Base-by-base conservation (phyloP, 2,113 vertebrate species). In the Polyodon spathula region DNA sequence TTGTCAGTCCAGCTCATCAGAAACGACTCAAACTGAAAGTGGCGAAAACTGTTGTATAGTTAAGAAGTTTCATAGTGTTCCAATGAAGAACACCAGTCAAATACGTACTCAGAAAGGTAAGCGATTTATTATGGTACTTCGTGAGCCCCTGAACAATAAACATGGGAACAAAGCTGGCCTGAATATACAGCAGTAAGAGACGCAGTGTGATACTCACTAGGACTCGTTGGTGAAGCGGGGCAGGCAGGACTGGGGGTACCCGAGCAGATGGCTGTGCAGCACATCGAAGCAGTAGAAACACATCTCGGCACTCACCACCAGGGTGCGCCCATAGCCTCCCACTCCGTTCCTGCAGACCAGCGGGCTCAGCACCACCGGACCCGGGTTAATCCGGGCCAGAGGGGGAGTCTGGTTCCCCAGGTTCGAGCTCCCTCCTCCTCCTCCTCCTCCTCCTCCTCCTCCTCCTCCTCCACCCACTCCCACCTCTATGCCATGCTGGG, bases 261-360 rank as follows among this genome's bases (percentile, higher is more conserved):
- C 88, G 53, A 89, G 86, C 71, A 90, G 87, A 81, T 90, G 88
- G 82, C 88, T 89, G 84, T 90, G 89, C 78, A 90, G 88, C 11
- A 90, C 88, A 57, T 90, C 88, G 60, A 90, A 90, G 84, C 88
- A 90, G 79, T 90, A 90, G 85, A 86, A 90, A 84, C 88, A 89
- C 88, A 89, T 90, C 77, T 90, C 88, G 60, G 88, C 88, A 61
- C 86, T 88, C 81, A 89, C 88, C 81, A 90, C 88, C 78, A 89
- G 81, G 60, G 84, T 89, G 76, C 88, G 88, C 73, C 86, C 77
- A 77, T 79, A 80, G 69, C 82, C 86, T 81, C 82, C 83, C 86
- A 85, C 86, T 76, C 88, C 86, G 63, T 89, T 90, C 69, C 87
- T 81, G 68, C 86, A 83, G 74, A 76, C 69, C 3, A 89, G 84